phyloP scores from a whole-genome alignment of 2,797 vertebrate species.

The Notamacropus eugenii region DNA sequence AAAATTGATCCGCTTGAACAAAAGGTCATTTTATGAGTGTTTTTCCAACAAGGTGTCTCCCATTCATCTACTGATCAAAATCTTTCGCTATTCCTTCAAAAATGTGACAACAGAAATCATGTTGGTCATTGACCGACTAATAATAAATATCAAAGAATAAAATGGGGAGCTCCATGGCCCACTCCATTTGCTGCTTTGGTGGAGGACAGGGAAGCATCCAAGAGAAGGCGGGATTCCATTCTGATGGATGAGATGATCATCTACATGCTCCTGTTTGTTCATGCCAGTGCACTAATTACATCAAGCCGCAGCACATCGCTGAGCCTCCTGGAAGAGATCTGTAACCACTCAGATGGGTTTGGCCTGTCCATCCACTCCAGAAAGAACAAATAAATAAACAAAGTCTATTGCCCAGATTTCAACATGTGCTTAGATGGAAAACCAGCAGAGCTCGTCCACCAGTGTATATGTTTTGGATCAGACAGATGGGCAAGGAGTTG shows the following conservation, averaged over 20 bases:
- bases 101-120: background rate
- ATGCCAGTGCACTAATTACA: background rate
- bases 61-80: background rate
- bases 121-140: background rate
- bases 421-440: background rate
- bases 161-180: background rate
- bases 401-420: background rate
- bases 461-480: background rate
- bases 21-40: background rate
- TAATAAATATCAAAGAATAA: background rate
- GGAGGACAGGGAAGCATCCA: background rate
- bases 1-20: background rate
- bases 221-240: background rate
- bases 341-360: background rate
- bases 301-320: background rate
- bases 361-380: background rate
- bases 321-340: background rate
- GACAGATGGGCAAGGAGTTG: background rate
- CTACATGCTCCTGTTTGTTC: background rate
- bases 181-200: background rate
- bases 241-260: background rate
- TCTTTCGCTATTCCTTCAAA: background rate
- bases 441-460: background rate
- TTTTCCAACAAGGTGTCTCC: background rate
- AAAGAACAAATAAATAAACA: conserved; percentile 2